Evolutionary conservation across 2,113 vertebrate species (phyloP).

Genomic region (Phaethon lepturus): DNA sequence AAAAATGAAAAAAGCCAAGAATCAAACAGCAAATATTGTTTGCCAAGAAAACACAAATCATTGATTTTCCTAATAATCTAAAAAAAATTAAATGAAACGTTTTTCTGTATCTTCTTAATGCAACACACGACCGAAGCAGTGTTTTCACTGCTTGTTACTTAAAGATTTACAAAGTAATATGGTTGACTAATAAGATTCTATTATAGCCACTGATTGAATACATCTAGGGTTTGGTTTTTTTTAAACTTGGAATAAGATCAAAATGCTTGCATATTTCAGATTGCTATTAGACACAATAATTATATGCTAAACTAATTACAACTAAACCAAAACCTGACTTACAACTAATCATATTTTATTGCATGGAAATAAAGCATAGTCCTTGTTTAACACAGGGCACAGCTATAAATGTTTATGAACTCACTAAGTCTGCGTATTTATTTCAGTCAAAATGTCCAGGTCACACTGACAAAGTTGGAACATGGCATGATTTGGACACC

Average conservation of each 20-base stretch:
- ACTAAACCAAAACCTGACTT: slow-evolving; percentile 77
- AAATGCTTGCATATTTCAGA: slow-evolving; percentile 75
- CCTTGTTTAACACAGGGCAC: slow-evolving; percentile 69
- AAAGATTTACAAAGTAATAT: slow-evolving; percentile 57
- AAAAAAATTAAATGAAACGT: neutral
- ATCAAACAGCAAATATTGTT: slow-evolving; percentile 18
- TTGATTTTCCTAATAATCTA: neutral
- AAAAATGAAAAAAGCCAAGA: neutral
- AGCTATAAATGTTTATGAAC: slow-evolving; percentile 60
- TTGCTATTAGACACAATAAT: slow-evolving; percentile 78
- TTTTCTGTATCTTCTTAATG: neutral
- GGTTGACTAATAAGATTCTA: slow-evolving; percentile 61
- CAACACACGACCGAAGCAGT: neutral
- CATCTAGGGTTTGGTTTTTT: slow-evolving; percentile 10
- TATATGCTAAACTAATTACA: slow-evolving; percentile 80
- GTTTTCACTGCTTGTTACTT: neutral
- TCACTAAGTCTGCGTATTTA: slow-evolving; percentile 41
- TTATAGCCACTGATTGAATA: slow-evolving; percentile 60
- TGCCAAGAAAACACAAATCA: neutral
- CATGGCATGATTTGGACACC: slow-evolving; percentile 15
- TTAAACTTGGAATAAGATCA: slow-evolving; percentile 73
- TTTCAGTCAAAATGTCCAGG: slow-evolving; percentile 60
- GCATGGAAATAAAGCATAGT: slow-evolving; percentile 69
- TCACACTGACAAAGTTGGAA: slow-evolving; percentile 62
- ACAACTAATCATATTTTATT: slow-evolving; percentile 80